phyloP scores from a whole-genome alignment of 2,888 invertebrate species.

The Hermaeophaga mercurialis region DNA sequence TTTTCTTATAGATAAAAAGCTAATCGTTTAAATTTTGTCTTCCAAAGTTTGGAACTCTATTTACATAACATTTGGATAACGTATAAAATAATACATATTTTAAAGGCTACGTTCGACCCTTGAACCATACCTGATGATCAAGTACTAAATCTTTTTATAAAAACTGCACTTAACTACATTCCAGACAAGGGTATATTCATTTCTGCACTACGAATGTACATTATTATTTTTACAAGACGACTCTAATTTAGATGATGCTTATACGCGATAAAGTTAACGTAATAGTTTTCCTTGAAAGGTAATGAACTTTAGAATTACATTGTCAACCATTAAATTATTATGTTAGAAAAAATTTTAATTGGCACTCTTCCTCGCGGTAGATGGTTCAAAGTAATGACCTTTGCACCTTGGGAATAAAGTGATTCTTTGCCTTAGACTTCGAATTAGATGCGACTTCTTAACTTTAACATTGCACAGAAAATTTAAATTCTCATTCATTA shows the following conservation, averaged over 20 bases:
- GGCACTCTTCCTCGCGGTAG: slow-evolving; percentile 3
- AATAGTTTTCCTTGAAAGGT: slow-evolving; percentile 16
- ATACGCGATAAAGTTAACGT: slow-evolving; percentile 10
- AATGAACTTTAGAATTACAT: slow-evolving; percentile 18
- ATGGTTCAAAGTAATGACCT: slow-evolving; percentile 5
- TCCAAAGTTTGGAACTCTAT: no score
- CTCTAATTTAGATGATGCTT: slow-evolving; percentile 40
- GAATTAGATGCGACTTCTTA: no score
- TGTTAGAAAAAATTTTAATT: slow-evolving; percentile 9
- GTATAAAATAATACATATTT: no score
- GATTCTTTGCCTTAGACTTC: no score
- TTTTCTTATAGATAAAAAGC: no score
- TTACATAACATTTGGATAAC: no score
- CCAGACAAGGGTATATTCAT: slow-evolving; percentile 38
- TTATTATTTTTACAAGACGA: slow-evolving; percentile 35
- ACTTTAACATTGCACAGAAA: no score
- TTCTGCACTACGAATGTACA: slow-evolving; percentile 37
- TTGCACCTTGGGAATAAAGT: slow-evolving; percentile 3
- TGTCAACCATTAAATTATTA: slow-evolving; percentile 18
- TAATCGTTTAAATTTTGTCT: no score
- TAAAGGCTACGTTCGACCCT: no score
- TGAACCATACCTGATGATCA: slow-evolving; percentile 3
- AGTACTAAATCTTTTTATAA: slow-evolving; percentile 30
- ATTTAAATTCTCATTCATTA: no score
- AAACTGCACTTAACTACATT: slow-evolving; percentile 40